Conservation (phyloP, 2,113 vertebrate species). For the Lynx canadensis region DNA sequence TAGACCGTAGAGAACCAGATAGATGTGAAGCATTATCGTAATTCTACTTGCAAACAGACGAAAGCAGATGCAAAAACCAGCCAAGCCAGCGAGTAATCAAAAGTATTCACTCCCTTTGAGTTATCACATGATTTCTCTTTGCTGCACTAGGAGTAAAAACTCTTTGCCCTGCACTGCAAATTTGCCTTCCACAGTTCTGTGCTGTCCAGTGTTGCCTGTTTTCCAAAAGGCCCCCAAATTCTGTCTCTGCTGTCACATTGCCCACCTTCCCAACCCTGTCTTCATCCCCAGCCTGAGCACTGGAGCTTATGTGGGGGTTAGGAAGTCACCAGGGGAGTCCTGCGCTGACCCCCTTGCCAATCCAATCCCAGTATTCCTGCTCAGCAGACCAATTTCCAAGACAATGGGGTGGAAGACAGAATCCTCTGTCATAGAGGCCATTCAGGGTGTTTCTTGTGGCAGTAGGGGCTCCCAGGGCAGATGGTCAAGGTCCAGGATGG, state of each 20-base stretch:
- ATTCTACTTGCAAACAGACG: background rate
- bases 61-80: background rate
- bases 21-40: accelerated
- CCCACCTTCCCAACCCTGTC: background rate
- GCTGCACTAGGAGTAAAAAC: background rate
- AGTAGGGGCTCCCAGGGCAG: background rate
- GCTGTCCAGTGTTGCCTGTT: background rate
- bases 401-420: background rate
- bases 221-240: background rate
- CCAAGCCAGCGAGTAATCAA: background rate
- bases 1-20: background rate
- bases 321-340: background rate
- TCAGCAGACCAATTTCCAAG: background rate
- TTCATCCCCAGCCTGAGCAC: background rate
- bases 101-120: no score
- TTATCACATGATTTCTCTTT: background rate
- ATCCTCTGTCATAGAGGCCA: background rate
- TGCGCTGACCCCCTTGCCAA: background rate
- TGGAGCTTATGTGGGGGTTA: accelerated
- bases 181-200: background rate
- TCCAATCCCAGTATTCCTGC: background rate
- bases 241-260: background rate
- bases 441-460: background rate
- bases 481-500: background rate
- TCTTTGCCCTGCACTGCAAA: background rate